These are phyloP conservation scores for Chiridota heheva DNA, from an alignment of 35 echinoderm and acorn worm genomes.

Conservation along the genomic window DNA sequence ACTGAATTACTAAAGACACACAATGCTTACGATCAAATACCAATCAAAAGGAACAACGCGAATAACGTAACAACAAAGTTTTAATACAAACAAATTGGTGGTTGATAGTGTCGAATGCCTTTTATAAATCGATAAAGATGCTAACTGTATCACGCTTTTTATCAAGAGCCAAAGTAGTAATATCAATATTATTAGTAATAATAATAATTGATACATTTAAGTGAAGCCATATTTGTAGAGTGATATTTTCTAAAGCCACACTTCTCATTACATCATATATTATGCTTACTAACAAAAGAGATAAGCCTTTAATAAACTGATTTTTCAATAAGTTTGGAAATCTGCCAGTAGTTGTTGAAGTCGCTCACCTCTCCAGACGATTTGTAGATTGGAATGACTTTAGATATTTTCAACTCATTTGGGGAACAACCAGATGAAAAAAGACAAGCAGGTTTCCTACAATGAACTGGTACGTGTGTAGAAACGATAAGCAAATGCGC, in stretches of 20 bases:
- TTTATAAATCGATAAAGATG: neutral
- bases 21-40: neutral
- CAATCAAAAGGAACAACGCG: neutral
- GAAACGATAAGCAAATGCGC: no score
- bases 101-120: neutral
- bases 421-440: no score
- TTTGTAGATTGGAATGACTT: neutral
- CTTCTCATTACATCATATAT: neutral
- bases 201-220: constrained; percentile 20
- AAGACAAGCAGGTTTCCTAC: no score
- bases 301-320: constrained; percentile 1
- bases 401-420: constrained; percentile 14
- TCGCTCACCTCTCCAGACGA: neutral
- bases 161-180: neutral
- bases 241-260: constrained; percentile 13
- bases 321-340: constrained; percentile 19
- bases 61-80: neutral
- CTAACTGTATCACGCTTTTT: neutral
- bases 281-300: neutral
- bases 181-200: no score
- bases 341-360: neutral
- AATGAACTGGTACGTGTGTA: no score
- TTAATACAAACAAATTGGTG: neutral
- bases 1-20: neutral
- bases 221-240: constrained; percentile 6